Percentiles rank a stretch among this genome's conserved stretches.
Conservation (phyloP, 2,113 vertebrate species). For the Galbula dea region DNA sequence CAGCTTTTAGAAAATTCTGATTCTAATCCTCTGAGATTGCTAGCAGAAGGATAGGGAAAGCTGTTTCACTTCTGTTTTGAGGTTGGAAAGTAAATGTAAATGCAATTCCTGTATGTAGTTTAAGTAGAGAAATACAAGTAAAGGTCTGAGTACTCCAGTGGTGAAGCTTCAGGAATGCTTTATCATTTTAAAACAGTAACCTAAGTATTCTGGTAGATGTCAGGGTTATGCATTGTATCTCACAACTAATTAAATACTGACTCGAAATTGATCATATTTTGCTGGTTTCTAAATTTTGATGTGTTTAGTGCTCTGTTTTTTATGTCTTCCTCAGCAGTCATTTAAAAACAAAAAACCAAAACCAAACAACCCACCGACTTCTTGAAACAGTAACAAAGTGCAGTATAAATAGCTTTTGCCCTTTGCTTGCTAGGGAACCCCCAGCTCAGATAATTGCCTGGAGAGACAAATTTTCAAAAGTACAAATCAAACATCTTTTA, state of each 20-base stretch:
- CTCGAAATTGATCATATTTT: background rate
- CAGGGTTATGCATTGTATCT: background rate
- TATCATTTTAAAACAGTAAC: background rate
- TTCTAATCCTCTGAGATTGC: background rate
- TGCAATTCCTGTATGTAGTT: background rate
- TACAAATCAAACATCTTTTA: background rate
- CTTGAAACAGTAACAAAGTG: background rate
- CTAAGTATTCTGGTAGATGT: background rate
- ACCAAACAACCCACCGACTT: background rate
- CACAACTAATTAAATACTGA: background rate
- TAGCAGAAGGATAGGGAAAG: background rate
- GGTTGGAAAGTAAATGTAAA: background rate
- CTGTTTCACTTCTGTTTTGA: background rate
- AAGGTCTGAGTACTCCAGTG: background rate
- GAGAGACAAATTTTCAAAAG: background rate
- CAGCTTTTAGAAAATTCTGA: background rate
- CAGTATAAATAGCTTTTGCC: background rate
- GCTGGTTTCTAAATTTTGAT: background rate
- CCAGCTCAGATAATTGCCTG: background rate
- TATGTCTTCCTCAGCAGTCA: background rate
- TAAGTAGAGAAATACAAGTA: background rate
- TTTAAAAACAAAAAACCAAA: background rate
- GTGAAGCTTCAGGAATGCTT: background rate
- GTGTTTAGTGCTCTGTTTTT: background rate
- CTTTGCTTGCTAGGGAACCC: background rate